These are phyloP conservation scores for Lycaena phlaeas DNA, from an alignment of 2,888 invertebrate species.

Conservation along the genomic window DNA sequence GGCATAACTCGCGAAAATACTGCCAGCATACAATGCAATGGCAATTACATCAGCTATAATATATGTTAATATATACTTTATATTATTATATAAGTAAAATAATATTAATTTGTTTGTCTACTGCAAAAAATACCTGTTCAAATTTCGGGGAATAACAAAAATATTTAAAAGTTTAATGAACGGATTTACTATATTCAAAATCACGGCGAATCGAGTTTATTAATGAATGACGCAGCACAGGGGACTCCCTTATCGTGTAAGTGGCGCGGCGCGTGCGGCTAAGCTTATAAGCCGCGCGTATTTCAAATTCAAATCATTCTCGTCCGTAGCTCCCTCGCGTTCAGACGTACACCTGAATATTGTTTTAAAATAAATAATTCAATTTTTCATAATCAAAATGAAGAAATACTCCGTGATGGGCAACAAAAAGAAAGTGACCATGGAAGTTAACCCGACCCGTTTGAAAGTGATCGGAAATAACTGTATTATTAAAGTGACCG, in stretches of 20 bases:
- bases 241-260: conserved; percentile 30
- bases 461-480: conserved; percentile 58
- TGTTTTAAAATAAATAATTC: background rate
- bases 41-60: too few species aligned
- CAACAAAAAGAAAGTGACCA: conserved; percentile 66
- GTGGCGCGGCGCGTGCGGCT: conserved; percentile 18
- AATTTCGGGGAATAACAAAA: conserved; percentile 7
- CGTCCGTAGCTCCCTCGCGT: conserved; percentile 15
- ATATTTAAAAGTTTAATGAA: background rate
- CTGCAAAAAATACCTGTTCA: background rate
- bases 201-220: conserved; percentile 16
- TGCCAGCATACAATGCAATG: too few species aligned
- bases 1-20: too few species aligned
- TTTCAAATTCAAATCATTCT: conserved; percentile 29
- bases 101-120: too few species aligned
- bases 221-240: conserved; percentile 30
- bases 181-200: background rate
- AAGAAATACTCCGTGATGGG: conserved; percentile 60
- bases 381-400: too few species aligned
- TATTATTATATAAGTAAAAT: too few species aligned
- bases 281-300: conserved; percentile 25
- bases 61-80: too few species aligned
- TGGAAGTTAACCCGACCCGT: conserved; percentile 49
- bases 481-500: conserved; percentile 47
- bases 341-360: conserved; percentile 16